Base-by-base conservation (phyloP, 2,888 invertebrate genomes). In the Atherix ibis region DNA sequence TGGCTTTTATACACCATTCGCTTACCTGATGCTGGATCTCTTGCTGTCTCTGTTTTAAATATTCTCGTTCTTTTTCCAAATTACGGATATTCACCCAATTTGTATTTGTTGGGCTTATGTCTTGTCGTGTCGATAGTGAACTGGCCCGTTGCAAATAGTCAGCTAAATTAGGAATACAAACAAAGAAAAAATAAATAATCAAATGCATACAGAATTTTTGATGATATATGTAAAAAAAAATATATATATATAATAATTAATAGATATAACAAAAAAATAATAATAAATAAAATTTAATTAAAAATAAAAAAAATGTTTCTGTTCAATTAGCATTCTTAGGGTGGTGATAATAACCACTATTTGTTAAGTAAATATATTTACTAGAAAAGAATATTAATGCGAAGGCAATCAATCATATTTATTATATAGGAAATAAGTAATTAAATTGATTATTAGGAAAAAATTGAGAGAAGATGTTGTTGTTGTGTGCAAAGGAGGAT, bases 21-120 rank as follows among this genome's bases (percentile, higher is more conserved):
- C 27, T 47, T 62, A 81, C 82, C 75, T 87, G 87, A 56, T 82
- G 71, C 59, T 79, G 71, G 49, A 89, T 85, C 66, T 89, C 88
- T 63, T 84, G 83, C 59, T 87, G 87, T 47, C 88, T 71, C 51
- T 83, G 77, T 63, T 85, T 85, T 47, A 91, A 72, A 49, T 80
- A 73, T 58, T 91, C 89, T 41, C 88, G 70, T 64, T 91, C 91
- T 56, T 84, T 71, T 58, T 89, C 84, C 46, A 91, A 66, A 39
- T 82, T 80, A 56, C 83, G 46, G 39, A 49, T 48, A 42, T 51
- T 50, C 37, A 49, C 44, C 53, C 53, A 53, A 43, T 46, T 49
- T 31, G 36, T n/a, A 31, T 37, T 39, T 27, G 37, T 30, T 27
- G 35, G 28, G n/a, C 34, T 27, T 18, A 28, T 35, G 32, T 41